Evolutionary conservation across 2,888 invertebrate genomes (phyloP).

Genomic region (Adela reaumurella): DNA sequence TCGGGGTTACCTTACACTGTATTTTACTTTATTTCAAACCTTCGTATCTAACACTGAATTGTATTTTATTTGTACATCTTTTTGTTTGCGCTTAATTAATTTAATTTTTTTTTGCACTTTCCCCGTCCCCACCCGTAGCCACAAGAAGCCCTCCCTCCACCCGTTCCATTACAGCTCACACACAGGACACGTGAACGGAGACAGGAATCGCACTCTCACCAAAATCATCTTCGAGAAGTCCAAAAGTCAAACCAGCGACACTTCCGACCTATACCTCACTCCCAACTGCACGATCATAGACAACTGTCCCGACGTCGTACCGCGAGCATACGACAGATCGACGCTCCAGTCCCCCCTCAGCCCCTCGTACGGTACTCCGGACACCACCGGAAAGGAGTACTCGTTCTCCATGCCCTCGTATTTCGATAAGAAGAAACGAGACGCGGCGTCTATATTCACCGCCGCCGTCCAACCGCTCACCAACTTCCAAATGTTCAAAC

Average conservation of each 20-base stretch:
- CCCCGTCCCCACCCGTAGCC: slow-evolving; percentile 3
- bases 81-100: slow-evolving; percentile 1
- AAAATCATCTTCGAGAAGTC: slow-evolving; percentile 25
- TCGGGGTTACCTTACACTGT: too few relatives aligned
- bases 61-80: slow-evolving; percentile 22
- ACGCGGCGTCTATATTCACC: slow-evolving; percentile 26
- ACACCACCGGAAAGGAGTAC: slow-evolving; percentile 17
- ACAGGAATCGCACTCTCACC: slow-evolving; percentile 20
- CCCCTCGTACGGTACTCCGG: slow-evolving; percentile 7
- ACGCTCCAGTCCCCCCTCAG: slow-evolving; percentile 12
- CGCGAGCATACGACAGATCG: slow-evolving; percentile 17
- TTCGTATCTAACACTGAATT: background rate
- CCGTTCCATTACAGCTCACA: slow-evolving; percentile 20
- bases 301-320: slow-evolving; percentile 35
- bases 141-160: background rate
- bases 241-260: slow-evolving; percentile 22
- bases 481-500: slow-evolving; percentile 47
- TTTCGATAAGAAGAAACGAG: slow-evolving; percentile 38
- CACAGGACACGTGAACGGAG: slow-evolving; percentile 17
- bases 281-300: slow-evolving; percentile 28
- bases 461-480: slow-evolving; percentile 35
- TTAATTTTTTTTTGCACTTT: slow-evolving; percentile 14
- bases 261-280: slow-evolving; percentile 32
- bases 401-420: slow-evolving; percentile 45
- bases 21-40: background rate